phyloP scores from a whole-genome alignment of 1,140 invertebrate species.

The Phortica variegata region DNA sequence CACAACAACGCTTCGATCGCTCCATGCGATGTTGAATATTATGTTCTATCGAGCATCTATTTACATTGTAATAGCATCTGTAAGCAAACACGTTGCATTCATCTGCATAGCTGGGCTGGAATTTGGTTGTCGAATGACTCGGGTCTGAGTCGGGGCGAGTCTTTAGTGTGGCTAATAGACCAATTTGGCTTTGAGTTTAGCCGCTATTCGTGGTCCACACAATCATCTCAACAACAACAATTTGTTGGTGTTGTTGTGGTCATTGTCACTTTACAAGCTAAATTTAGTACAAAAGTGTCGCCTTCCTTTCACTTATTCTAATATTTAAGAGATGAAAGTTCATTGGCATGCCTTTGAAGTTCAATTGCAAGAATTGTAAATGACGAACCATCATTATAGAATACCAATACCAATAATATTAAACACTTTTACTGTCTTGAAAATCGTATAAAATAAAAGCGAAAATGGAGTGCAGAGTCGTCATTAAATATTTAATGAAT shows the following conservation, averaged over 20 bases:
- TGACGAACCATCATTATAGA: neutral
- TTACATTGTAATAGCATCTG: conserved; percentile 55
- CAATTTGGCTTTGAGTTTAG: conserved; percentile 45
- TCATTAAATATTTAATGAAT: conserved; percentile 38
- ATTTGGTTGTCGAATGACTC: conserved; percentile 5
- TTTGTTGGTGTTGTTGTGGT: conserved; percentile 11
- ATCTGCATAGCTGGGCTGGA: conserved; percentile 42
- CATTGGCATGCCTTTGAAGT: too few species aligned
- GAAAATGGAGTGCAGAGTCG: conserved; percentile 30
- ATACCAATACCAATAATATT: conserved; percentile 15
- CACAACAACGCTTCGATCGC: too few species aligned
- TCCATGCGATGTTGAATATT: too few species aligned
- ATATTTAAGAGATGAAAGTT: too few species aligned
- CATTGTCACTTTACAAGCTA: conserved; percentile 18
- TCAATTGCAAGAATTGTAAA: neutral
- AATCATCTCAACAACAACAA: neutral
- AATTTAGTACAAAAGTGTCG: too few species aligned
- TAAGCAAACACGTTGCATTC: conserved; percentile 36
- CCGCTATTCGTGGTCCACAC: conserved; percentile 32
- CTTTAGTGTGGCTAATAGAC: conserved; percentile 53
- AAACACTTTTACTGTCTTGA: conserved; percentile 41
- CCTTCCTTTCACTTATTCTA: too few species aligned
- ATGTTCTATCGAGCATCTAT: conserved; percentile 12
- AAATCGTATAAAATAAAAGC: conserved; percentile 30
- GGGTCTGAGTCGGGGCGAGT: conserved; percentile 2